Percentiles rank a stretch among this genome's conserved stretches.
phyloP scores from a whole-genome alignment of 2,113 vertebrate species.

The Malurus elegans region DNA sequence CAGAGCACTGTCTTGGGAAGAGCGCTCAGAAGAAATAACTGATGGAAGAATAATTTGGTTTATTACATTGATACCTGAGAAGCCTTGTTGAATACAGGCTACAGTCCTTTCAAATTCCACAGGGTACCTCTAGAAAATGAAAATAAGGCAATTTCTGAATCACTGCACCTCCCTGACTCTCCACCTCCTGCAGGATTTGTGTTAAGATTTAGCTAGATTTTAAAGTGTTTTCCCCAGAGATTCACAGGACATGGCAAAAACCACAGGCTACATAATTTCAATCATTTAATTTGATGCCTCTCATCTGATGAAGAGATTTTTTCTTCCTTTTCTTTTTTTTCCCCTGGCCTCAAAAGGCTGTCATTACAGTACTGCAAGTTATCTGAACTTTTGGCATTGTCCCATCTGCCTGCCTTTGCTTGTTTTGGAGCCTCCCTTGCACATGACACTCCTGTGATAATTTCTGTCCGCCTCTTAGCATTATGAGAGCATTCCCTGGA shows the following conservation, averaged over 20 bases:
- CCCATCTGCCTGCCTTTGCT: not conserved
- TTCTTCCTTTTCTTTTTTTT: not conserved
- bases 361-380: not conserved
- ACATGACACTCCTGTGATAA: not conserved
- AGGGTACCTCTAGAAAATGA: not conserved
- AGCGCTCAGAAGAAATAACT: not conserved
- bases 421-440: not conserved
- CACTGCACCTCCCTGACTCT: not conserved
- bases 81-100: not conserved
- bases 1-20: constrained; percentile 6
- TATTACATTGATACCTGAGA: not conserved
- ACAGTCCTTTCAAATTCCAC: not conserved
- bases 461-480: not conserved
- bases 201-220: not conserved
- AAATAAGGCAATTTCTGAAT: not conserved
- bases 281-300: not conserved
- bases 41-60: not conserved
- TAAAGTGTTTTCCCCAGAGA: not conserved
- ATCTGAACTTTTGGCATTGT: not conserved
- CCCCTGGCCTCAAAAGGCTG: not conserved
- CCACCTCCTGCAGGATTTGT: not conserved
- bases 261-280: not conserved
- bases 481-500: not conserved
- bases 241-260: not conserved
- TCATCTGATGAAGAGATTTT: not conserved